These are phyloP conservation scores for Isaurus tuberculatus DNA, from an alignment of 92 coral and sea anemone species.

Conservation along the genomic window DNA sequence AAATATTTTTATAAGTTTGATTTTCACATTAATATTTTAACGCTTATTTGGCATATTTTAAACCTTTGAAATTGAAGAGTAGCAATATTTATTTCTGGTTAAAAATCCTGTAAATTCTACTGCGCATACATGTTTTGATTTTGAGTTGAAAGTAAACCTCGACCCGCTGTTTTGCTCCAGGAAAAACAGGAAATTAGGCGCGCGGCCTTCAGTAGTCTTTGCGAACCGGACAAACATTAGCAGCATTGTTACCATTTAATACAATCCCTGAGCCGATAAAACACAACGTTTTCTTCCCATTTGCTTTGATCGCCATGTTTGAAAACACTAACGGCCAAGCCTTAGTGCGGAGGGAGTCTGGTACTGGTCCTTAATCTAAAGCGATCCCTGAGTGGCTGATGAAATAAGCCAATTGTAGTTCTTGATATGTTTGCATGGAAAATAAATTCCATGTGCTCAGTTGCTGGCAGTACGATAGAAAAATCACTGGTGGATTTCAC, in stretches of 20 bases:
- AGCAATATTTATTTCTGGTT: neutral
- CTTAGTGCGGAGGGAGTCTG: constrained; percentile 16
- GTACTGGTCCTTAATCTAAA: constrained; percentile 21
- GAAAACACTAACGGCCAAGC: constrained; percentile 18
- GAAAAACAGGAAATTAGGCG: too few relatives aligned
- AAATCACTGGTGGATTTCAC: constrained; percentile 33
- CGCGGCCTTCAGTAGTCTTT: too few relatives aligned
- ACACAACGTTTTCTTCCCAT: too few relatives aligned
- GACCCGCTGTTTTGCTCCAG: neutral
- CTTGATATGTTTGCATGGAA: neutral
- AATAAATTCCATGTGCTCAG: constrained; percentile 19
- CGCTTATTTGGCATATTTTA: constrained; percentile 22
- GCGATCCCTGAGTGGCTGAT: constrained; percentile 20
- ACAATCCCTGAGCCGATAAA: too few relatives aligned
- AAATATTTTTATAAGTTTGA: neutral
- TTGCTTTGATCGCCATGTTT: too few relatives aligned
- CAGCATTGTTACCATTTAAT: too few relatives aligned
- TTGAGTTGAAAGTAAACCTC: constrained; percentile 4
- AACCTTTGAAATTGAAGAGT: constrained; percentile 20
- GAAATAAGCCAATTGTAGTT: constrained; percentile 15
- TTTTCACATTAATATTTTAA: constrained; percentile 12
- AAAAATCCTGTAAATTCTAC: neutral
- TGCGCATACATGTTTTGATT: neutral
- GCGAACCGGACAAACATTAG: too few relatives aligned
- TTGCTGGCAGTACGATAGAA: constrained; percentile 22